Evolutionary conservation across 2,113 vertebrate genomes (phyloP).

Genomic region (Sterna hirundo): DNA sequence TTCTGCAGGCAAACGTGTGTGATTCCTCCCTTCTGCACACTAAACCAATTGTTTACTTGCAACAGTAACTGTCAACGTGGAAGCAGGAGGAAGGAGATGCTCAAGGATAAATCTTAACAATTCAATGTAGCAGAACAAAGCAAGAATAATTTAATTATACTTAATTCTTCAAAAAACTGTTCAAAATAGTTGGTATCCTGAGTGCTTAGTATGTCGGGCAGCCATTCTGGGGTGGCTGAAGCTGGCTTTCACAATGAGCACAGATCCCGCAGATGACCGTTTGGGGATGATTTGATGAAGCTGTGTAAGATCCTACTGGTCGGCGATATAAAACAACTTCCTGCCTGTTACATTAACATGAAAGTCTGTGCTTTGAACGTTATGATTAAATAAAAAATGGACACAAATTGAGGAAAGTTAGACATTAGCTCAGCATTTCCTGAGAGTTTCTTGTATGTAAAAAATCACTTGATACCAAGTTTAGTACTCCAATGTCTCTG

Average conservation of each 20-base stretch:
- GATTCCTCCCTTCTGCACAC: neutral
- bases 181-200: neutral
- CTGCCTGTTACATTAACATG: neutral
- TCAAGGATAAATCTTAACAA: neutral
- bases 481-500: neutral
- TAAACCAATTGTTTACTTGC: neutral
- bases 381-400: neutral
- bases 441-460: neutral
- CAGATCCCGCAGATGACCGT: neutral
- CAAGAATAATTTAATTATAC: neutral
- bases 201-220: neutral
- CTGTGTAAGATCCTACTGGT: neutral
- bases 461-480: neutral
- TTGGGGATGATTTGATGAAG: neutral
- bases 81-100: neutral
- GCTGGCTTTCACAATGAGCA: neutral
- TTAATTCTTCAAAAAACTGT: neutral
- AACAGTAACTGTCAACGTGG: neutral
- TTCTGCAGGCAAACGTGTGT: neutral
- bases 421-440: neutral
- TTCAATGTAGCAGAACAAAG: neutral
- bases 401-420: neutral
- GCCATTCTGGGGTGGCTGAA: neutral
- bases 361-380: neutral
- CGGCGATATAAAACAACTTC: neutral